A percentile compares a stretch with the other conserved stretches of the same genome.
phyloP scores from a whole-genome alignment of 2,797 vertebrate genomes.

The Tenualosa ilisha region DNA sequence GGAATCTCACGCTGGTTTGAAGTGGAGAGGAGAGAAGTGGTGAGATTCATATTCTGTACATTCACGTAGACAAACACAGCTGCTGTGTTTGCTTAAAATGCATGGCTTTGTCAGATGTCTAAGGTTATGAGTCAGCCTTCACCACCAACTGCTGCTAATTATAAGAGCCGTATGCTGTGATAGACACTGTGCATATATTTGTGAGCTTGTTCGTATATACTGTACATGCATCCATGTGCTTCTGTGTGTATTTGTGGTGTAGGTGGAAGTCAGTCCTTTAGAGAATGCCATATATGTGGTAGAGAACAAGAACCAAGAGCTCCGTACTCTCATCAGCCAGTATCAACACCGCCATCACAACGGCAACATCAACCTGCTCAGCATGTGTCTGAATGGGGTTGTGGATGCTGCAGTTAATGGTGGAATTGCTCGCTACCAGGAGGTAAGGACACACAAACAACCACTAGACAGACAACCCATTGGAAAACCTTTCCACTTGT shows the following conservation, averaged over 20 bases:
- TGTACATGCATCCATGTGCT: no score
- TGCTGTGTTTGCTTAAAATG: background rate
- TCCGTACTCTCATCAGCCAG: conserved; percentile 95
- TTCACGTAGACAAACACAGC: background rate
- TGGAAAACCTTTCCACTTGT: background rate
- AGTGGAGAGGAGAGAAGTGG: conserved; percentile 97
- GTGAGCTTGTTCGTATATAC: background rate
- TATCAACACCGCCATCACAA: conserved; percentile 97
- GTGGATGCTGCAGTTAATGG: conserved; percentile 98
- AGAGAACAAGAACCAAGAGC: conserved; percentile 97
- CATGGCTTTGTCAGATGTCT: background rate
- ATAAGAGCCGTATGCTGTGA: background rate
- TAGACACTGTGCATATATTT: background rate
- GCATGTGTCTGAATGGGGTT: conserved; percentile 98
- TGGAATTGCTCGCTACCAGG: conserved; percentile 96
- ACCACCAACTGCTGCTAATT: background rate
- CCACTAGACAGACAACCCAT: background rate
- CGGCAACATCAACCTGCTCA: conserved; percentile 96
- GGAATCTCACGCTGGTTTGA: conserved; percentile 99
- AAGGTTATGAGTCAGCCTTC: background rate
- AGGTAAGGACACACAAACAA: conserved; percentile 71
- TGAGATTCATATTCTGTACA: conserved; percentile 62
- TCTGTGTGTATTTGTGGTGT: conserved; percentile 39
- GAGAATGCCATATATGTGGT: conserved; percentile 99
- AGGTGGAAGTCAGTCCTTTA: conserved; percentile 97